These are phyloP conservation scores for Oxytorus armatus DNA, from an alignment of 2,888 invertebrate genomes.

Conservation along the genomic window DNA sequence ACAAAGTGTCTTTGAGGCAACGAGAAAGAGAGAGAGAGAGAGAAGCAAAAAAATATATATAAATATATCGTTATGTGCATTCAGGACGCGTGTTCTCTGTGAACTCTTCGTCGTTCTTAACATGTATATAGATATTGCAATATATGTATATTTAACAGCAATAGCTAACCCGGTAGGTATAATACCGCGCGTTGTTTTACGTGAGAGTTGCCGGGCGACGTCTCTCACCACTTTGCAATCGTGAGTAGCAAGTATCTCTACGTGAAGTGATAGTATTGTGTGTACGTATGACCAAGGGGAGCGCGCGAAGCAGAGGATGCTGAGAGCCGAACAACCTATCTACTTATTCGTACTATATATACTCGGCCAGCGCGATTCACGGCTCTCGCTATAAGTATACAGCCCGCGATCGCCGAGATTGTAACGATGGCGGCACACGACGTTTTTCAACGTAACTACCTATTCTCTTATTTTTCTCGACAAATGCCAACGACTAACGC, in stretches of 20 bases:
- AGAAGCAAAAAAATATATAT: background rate
- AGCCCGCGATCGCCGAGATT: conserved; percentile 26
- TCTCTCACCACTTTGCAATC: conserved; percentile 62
- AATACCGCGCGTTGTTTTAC: conserved; percentile 44
- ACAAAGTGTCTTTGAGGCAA: conserved; percentile 58
- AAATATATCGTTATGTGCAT: conserved; percentile 13
- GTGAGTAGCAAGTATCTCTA: conserved; percentile 63
- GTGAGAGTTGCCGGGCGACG: conserved; percentile 47
- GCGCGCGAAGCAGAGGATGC: conserved; percentile 33
- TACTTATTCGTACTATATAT: conserved; percentile 27
- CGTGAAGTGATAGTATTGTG: conserved; percentile 56
- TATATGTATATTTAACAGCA: conserved; percentile 50
- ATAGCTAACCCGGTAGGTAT: conserved; percentile 49
- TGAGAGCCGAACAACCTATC: conserved; percentile 27
- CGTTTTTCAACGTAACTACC: conserved; percentile 53
- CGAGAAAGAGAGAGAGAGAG: conserved; percentile 18
- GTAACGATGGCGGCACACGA: conserved; percentile 36
- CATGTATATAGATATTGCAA: conserved; percentile 25
- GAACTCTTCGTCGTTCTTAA: conserved; percentile 44
- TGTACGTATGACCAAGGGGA: conserved; percentile 33
- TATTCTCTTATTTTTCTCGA: conserved; percentile 14
- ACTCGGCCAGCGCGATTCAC: conserved; percentile 17
- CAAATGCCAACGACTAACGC: conserved; percentile 20
- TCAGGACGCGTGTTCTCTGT: conserved; percentile 39
- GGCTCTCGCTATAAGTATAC: conserved; percentile 51